Evolutionary conservation across 2,888 invertebrate genomes (phyloP), one percentile per base, ranked within the genome.

Genomic region (Drosophila atripex): DNA sequence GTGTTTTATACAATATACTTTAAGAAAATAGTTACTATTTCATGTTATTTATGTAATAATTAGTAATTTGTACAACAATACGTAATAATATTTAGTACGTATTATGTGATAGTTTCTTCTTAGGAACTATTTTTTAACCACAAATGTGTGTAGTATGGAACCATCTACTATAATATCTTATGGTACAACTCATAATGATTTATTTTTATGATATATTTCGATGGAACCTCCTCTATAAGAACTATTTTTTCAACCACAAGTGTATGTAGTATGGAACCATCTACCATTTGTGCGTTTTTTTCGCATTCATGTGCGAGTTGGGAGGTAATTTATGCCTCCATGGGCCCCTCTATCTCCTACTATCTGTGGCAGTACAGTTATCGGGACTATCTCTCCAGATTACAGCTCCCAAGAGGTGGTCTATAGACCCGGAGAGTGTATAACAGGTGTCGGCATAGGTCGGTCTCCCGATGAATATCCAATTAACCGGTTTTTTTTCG

Each of bases 401-500:
- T 30, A 32, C 11, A 32, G 21, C 7, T 2, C n/a, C 14, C 12
- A 8, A 14, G 9, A 28, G 11, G n/a, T 4, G 21, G n/a, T n/a
- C 21, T 4, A 23, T 4, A 3, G 4, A 4, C 4, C 4, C 4
- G 21, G 21, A 16, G 41, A 65, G 63, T 21, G 72, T 71, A 71
- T 39, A 28, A 16, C 61, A n/a, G 28, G n/a, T 52, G 51, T 51
- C 71, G 52, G 14, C 47, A 32, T 9, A n/a, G 39, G n/a, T 6
- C n/a, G 28, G 14, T 28, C 41, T 25, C 39, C 32, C 43, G n/a
- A 25, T 23, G 43, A 49, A 41, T 38, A 52, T 46, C 35, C 50
- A 70, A 74, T 77, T 68, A 86, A 86, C 79, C 80, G 82, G 79
- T 80, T 80, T 18, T 18, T 18, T 2, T 18, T n/a, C n/a, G n/a